Evolutionary conservation across 1,140 invertebrate genomes (phyloP).

Genomic region (Augochlora pura): DNA sequence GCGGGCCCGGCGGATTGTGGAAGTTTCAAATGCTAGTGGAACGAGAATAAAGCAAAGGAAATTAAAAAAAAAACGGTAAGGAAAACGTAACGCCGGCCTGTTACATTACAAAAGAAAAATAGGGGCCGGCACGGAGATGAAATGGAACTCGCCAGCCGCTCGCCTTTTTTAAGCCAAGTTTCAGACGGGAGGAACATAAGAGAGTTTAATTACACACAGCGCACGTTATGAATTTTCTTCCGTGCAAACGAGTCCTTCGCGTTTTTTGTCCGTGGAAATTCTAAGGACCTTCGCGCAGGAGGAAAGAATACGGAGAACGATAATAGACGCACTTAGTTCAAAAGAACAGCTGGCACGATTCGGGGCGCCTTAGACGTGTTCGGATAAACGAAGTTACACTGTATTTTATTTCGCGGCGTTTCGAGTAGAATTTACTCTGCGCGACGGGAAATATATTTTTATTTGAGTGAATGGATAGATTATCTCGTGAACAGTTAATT

Average conservation of each 20-base stretch:
- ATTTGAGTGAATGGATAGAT: too few relatives aligned
- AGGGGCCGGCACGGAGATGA: not conserved
- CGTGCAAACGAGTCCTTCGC: conserved; percentile 19
- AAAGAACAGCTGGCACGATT: not conserved
- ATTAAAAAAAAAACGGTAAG: not conserved
- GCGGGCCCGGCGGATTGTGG: not conserved
- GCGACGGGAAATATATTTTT: too few relatives aligned
- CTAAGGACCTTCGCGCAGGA: not conserved
- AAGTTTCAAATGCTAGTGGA: too few relatives aligned
- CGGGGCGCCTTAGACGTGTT: not conserved
- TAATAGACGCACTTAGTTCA: not conserved
- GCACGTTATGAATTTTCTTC: conserved; percentile 22
- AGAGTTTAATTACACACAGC: conserved; percentile 35
- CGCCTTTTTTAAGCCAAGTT: conserved; percentile 25
- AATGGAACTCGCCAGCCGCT: conserved; percentile 26
- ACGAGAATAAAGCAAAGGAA: too few relatives aligned
- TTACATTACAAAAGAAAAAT: conserved; percentile 14
- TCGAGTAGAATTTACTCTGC: too few relatives aligned
- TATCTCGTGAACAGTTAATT: too few relatives aligned
- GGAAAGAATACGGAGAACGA: not conserved
- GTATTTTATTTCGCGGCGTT: too few relatives aligned
- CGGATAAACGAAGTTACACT: too few relatives aligned
- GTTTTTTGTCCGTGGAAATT: conserved; percentile 8
- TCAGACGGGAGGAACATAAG: not conserved
- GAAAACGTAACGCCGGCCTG: not conserved